Conservation (phyloP, 2,113 vertebrate genomes). For the Menura novaehollandiae region DNA sequence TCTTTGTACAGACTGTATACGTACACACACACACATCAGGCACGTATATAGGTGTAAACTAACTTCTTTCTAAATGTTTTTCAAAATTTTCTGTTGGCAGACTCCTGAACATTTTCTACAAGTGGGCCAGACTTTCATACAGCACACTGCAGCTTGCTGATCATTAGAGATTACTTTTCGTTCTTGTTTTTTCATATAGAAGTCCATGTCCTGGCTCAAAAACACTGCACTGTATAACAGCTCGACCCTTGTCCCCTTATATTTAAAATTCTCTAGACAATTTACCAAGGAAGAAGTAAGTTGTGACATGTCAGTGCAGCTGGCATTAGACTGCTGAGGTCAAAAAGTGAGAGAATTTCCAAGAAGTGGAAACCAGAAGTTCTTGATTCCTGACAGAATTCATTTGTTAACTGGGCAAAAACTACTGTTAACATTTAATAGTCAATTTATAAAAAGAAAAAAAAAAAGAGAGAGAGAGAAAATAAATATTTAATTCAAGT, state of each 20-base stretch:
- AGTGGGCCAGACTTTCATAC: not conserved
- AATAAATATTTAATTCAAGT: not conserved
- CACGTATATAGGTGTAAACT: not conserved
- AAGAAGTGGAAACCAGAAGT: not conserved
- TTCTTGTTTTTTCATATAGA: not conserved
- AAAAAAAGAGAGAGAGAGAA: rapidly evolving
- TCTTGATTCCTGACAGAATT: not conserved
- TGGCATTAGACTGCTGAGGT: not conserved
- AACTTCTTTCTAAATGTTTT: not conserved
- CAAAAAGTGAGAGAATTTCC: not conserved
- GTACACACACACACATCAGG: too few relatives aligned
- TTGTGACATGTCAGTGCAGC: not conserved
- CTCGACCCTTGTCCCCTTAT: not conserved
- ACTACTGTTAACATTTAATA: not conserved
- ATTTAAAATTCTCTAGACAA: not conserved
- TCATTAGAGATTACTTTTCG: not conserved
- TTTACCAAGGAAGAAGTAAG: not conserved
- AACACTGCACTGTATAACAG: not conserved
- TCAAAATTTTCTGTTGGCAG: not conserved
- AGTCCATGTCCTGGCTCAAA: not conserved
- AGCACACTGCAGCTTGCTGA: not conserved
- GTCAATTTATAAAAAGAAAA: not conserved
- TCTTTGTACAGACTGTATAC: not conserved
- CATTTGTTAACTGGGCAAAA: not conserved
- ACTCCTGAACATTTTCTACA: not conserved